Conservation (phyloP, 2,797 vertebrate genomes). For the Typhlichthys subterraneus region DNA sequence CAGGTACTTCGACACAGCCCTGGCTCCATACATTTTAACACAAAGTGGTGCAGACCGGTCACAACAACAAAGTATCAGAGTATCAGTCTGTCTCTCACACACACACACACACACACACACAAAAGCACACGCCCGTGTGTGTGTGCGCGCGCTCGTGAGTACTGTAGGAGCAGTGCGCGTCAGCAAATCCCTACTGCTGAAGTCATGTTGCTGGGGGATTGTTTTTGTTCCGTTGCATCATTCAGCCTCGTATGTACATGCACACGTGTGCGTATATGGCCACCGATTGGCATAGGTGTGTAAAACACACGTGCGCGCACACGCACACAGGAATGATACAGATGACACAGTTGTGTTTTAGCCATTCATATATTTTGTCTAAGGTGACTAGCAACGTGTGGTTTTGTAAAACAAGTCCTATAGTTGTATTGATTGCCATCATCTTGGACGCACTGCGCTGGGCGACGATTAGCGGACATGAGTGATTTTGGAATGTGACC, state of each 20-base stretch:
- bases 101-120: too few species aligned
- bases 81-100: not conserved
- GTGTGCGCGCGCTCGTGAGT: slow-evolving; percentile 9
- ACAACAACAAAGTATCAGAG: too few species aligned
- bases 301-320: not conserved
- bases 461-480: too few species aligned
- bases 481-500: too few species aligned
- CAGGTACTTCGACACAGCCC: too few species aligned
- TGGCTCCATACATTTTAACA: too few species aligned
- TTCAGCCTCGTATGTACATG: slow-evolving; percentile 1
- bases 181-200: slow-evolving; percentile 55
- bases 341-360: not conserved
- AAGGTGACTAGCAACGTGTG: too few species aligned
- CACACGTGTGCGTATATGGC: not conserved
- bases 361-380: not conserved
- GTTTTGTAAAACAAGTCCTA: too few species aligned
- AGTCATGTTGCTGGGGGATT: slow-evolving; percentile 46
- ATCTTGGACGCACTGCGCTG: too few species aligned
- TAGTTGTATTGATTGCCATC: too few species aligned
- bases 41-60: too few species aligned
- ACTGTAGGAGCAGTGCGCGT: slow-evolving; percentile 39
- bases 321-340: not conserved
- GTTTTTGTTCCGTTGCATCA: slow-evolving; percentile 52
- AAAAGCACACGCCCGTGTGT: too few species aligned
- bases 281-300: not conserved